phyloP scores from a whole-genome alignment of 2,113 vertebrate species.

The Anoplopoma fimbria region DNA sequence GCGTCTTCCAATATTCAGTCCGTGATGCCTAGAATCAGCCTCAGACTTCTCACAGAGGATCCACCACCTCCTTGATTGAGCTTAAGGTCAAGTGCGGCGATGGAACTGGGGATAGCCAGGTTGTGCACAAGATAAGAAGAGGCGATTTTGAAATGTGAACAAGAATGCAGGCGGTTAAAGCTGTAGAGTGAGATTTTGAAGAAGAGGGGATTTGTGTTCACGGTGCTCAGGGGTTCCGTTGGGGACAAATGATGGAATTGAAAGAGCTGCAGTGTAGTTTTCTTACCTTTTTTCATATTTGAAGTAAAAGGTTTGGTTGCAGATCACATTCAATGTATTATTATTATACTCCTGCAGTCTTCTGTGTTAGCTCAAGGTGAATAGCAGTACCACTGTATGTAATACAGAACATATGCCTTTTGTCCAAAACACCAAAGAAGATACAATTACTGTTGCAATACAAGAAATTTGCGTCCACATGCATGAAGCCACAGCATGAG shows the following conservation, averaged over 20 bases:
- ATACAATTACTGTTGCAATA: conserved; percentile 3
- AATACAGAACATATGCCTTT: conserved; percentile 40
- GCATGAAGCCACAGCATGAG: conserved; percentile 5
- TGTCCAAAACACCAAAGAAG: conserved; percentile 13
- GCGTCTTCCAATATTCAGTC: background rate
- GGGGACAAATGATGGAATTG: conserved; percentile 34
- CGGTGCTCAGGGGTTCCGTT: background rate
- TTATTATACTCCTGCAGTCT: conserved; percentile 48
- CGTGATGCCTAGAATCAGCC: background rate
- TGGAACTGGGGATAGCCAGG: background rate
- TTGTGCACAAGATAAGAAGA: conserved; percentile 39
- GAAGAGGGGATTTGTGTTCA: conserved; percentile 14
- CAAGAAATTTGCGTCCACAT: conserved; percentile 17
- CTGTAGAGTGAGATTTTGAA: conserved; percentile 36
- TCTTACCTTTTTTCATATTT: conserved; percentile 3
- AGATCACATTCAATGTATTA: conserved; percentile 35
- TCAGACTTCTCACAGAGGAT: conserved; percentile 22
- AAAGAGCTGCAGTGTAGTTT: conserved; percentile 20
- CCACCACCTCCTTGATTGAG: conserved; percentile 20
- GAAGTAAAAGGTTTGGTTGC: conserved; percentile 37
- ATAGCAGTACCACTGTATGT: conserved; percentile 9
- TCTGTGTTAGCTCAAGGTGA: conserved; percentile 59
- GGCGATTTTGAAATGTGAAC: conserved; percentile 29
- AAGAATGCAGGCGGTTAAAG: conserved; percentile 6
- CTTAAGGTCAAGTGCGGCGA: conserved; percentile 15